Percentiles rank a stretch among this genome's conserved stretches.
Evolutionary conservation across 2,797 vertebrate genomes (phyloP).

Genomic region (Geotrypetes seraphini): DNA sequence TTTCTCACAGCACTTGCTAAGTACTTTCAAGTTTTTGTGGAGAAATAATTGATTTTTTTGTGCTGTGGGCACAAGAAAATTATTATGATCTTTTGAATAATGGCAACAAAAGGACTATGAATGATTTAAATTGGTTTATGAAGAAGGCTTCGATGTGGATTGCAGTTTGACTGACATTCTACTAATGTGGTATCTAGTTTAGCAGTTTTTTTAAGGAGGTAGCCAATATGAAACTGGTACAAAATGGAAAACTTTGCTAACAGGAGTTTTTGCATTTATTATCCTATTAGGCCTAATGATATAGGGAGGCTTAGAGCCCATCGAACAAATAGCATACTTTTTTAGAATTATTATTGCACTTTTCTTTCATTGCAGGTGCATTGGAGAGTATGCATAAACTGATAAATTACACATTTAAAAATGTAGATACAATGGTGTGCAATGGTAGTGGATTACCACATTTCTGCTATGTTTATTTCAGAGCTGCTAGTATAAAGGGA

Average conservation of each 20-base stretch:
- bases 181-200: constrained; percentile 89
- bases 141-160: constrained; percentile 87
- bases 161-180: constrained; percentile 89
- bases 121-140: constrained; percentile 99
- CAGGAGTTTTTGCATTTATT: constrained; percentile 45
- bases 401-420: constrained; percentile 52
- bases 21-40: constrained; percentile 99
- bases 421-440: constrained; percentile 39
- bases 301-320: no score
- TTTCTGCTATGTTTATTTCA: constrained; percentile 8
- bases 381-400: constrained; percentile 43
- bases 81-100: constrained; percentile 99
- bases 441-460: constrained; percentile 26
- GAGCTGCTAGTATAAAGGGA: no score
- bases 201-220: constrained; percentile 79
- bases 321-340: constrained; percentile 48
- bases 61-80: constrained; percentile 99
- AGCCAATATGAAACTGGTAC: constrained; percentile 55
- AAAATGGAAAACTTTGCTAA: constrained; percentile 53
- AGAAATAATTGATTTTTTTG: constrained; percentile 99
- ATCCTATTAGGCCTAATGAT: constrained; percentile 42
- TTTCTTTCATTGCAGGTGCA: constrained; percentile 46
- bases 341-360: constrained; percentile 46
- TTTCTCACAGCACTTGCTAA: constrained; percentile 95
- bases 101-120: constrained; percentile 97